Evolutionary conservation across 2,888 invertebrate species (phyloP).

Genomic region (Caenorhabditis imperialis): DNA sequence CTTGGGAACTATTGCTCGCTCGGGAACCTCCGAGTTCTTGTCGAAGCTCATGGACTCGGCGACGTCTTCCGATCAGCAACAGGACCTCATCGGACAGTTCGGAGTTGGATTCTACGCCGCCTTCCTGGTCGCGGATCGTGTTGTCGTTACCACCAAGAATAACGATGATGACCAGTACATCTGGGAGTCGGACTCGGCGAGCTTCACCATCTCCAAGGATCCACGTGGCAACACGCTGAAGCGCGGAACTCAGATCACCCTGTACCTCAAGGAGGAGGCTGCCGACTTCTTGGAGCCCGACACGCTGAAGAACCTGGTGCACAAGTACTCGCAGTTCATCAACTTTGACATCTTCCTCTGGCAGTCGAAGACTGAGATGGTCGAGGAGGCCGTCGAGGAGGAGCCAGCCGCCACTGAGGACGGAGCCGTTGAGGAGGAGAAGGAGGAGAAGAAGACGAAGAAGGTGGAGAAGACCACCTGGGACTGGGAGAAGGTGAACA

Average conservation of each 20-base stretch:
- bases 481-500: conserved; percentile 97
- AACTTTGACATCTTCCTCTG: conserved; percentile 96
- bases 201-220: conserved; percentile 92
- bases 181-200: conserved; percentile 96
- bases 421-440: conserved; percentile 72
- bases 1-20: conserved; percentile 92
- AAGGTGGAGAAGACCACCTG: conserved; percentile 91
- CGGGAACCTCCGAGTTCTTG: conserved; percentile 78
- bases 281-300: conserved; percentile 93
- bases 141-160: conserved; percentile 94
- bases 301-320: conserved; percentile 90
- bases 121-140: conserved; percentile 95
- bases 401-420: conserved; percentile 80
- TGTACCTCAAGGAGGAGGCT: conserved; percentile 96
- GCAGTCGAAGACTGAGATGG: conserved; percentile 80
- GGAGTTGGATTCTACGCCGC: conserved; percentile 99
- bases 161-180: conserved; percentile 94
- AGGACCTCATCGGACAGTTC: conserved; percentile 95
- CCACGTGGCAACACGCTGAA: conserved; percentile 90
- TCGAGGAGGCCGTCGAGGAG: conserved; percentile 82
- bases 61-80: conserved; percentile 73
- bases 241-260: conserved; percentile 87
- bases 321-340: conserved; percentile 98
- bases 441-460: conserved; percentile 75
- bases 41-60: conserved; percentile 75